Base-by-base conservation (phyloP, 2,113 vertebrate genomes). In the Nothoprocta pentlandii region DNA sequence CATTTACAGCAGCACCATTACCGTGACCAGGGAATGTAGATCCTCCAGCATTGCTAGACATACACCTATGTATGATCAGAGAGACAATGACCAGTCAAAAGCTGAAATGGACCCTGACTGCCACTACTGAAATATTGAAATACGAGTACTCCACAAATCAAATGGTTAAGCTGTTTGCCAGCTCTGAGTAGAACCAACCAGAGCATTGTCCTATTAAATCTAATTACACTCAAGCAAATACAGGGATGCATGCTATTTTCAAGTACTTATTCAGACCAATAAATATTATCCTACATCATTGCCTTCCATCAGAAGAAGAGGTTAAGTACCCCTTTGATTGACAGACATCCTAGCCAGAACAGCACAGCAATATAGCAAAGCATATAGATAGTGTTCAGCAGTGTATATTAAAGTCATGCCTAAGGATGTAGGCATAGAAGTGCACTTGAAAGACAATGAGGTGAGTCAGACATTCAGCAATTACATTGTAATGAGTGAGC, bases 391-490 rank as follows among this genome's bases (percentile, higher is more conserved):
- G 16, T 15, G 1, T 80, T 92, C 80, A 80, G 28, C 51, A 66
- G 30, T 32, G 22, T 30, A 26, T 87, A 96, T 96, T 87, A 90
- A 83, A 96, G 64, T 34, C 59, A 49, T 67, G 80, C 34, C 90
- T 92, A 86, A 95, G 95, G 89, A 92, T 59, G 85, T 46, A 54
- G 67, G 32, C 77, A 87, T 16, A 93, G 74, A 89, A 77, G 42
- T 58, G 61, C 53, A 82, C 66, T 87, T 94, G 80, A 94, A 96
- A 96, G 89, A 85, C 59, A 86, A 44, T 0, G 0, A 92, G 91
- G 80, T 91, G 91, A 95, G 66, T 81, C 88, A 95, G 92, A 76
- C 58, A 88, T 59, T 46, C 85, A 89, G 87, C 91, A 96, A 91
- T 94, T 95, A 95, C 73, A 39, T 6, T 81, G 81, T 75, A 95